phyloP scores from a whole-genome alignment of 2,113 vertebrate species.

The Dendropsophus ebraccatus region DNA sequence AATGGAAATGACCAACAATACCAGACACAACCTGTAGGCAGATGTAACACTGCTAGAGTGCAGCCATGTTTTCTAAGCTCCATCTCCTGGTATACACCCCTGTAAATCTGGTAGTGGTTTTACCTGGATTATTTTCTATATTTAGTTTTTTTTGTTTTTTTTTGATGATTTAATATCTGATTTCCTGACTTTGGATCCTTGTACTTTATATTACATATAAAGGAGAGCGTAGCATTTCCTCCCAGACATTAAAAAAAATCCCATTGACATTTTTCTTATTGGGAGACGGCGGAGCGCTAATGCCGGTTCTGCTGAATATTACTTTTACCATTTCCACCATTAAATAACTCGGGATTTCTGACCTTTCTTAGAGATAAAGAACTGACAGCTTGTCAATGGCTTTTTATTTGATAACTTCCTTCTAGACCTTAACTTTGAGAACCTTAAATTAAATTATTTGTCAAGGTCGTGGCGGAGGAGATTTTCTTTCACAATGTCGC shows the following conservation, averaged over 20 bases:
- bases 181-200: background rate
- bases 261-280: background rate
- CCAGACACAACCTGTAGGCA: no score
- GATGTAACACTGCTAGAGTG: no score
- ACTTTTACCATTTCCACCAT: conserved; percentile 11
- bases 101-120: no score
- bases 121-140: no score
- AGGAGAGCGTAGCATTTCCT: background rate
- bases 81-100: no score
- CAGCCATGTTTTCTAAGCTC: no score
- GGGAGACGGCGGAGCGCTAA: background rate
- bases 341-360: conserved; percentile 8
- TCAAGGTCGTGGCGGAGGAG: conserved; percentile 20
- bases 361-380: conserved; percentile 16
- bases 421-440: conserved; percentile 6
- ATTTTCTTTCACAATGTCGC: background rate
- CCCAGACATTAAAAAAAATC: background rate
- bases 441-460: conserved; percentile 25
- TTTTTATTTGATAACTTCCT: conserved; percentile 30
- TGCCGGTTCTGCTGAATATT: background rate
- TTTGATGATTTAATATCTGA: background rate
- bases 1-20: no score
- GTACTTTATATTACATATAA: background rate
- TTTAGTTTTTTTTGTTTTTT: no score
- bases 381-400: conserved; percentile 38